Percentiles rank a stretch among this genome's conserved stretches.
These are phyloP conservation scores for Ceratosolen solmsi DNA, from an alignment of 1,140 invertebrate genomes.

Conservation along the genomic window DNA sequence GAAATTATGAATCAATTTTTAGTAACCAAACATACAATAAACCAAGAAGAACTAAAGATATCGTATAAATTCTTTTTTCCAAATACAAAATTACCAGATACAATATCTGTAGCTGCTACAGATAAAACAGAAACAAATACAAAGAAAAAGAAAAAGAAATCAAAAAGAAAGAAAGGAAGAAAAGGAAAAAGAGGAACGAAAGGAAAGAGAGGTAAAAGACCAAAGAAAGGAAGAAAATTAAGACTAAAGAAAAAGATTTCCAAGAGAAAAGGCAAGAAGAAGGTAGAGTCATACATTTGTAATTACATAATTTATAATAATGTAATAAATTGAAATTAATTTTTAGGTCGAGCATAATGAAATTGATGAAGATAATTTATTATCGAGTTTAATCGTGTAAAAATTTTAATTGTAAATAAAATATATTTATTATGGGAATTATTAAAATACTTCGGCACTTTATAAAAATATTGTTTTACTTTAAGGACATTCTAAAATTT, in stretches of 20 bases:
- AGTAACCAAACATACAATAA: constrained; percentile 60
- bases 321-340: no score
- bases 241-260: constrained; percentile 9
- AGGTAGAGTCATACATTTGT: constrained; percentile 29
- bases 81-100: constrained; percentile 55
- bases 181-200: constrained; percentile 44
- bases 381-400: no score
- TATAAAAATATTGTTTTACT: no score
- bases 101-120: constrained; percentile 37
- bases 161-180: constrained; percentile 43
- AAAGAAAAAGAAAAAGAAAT: constrained; percentile 23
- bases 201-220: not conserved
- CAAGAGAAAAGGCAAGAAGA: not conserved
- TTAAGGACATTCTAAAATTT: no score
- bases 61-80: constrained; percentile 68
- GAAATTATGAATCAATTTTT: constrained; percentile 64
- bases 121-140: constrained; percentile 40
- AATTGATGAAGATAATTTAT: no score
- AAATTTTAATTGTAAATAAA: constrained; percentile 37
- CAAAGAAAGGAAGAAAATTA: constrained; percentile 41
- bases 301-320: no score
- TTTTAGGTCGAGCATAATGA: no score
- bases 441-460: not conserved
- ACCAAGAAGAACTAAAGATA: constrained; percentile 63
- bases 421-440: not conserved